These are phyloP conservation scores for zebrafish (Danio rerio) DNA, from an alignment of 2,113 vertebrate species.

Conservation along the genomic window GRCz12tu NC_133199.1:24171001-24171500, in stretches of 20 bases:
- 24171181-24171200: constrained; percentile 39
- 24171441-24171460: neutral
- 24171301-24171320: constrained; percentile 19
- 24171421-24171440: neutral
- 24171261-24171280: constrained; percentile 62
- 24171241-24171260: constrained; percentile 78
- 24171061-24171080: constrained; percentile 8
- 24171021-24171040: neutral
- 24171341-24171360: constrained; percentile 11
- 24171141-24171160: constrained; percentile 52
- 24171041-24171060: constrained; percentile 10
- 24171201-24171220: constrained; percentile 53
- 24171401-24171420: neutral
- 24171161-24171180: constrained; percentile 73
- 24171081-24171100: constrained; percentile 26
- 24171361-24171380: neutral
- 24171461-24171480: too few species aligned
- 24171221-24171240: constrained; percentile 66
- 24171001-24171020: neutral
- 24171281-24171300: constrained; percentile 49
- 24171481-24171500: too few species aligned
- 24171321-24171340: neutral
- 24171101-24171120: constrained; percentile 37
- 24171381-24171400: neutral
- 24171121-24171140: constrained; percentile 40